phyloP scores from a whole-genome alignment of 2,888 invertebrate species.

The Therioaphis trifolii region DNA sequence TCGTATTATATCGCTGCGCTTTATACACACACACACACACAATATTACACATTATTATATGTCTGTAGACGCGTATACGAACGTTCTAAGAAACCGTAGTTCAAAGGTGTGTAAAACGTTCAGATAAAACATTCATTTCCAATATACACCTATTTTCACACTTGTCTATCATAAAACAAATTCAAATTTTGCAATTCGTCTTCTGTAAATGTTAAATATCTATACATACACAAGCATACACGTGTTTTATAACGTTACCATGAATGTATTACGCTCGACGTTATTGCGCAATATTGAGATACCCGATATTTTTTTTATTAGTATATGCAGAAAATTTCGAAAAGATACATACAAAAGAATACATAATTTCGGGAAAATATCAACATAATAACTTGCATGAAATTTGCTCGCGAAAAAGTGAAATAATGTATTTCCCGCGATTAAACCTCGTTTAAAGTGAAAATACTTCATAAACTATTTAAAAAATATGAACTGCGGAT shows the following conservation, averaged over 20 bases:
- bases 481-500: neutral
- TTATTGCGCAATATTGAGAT: constrained; percentile 18
- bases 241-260: constrained; percentile 25
- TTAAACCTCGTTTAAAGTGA: neutral
- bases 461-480: neutral
- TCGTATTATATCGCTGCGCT: no score
- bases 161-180: constrained; percentile 37
- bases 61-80: neutral
- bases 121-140: constrained; percentile 41
- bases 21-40: no score
- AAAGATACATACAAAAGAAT: constrained; percentile 44
- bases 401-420: neutral
- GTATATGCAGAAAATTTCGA: constrained; percentile 5
- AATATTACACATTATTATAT: neutral
- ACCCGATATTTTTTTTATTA: constrained; percentile 18
- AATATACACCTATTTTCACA: neutral
- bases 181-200: constrained; percentile 31
- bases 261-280: constrained; percentile 16
- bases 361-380: neutral
- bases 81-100: neutral
- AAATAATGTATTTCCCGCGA: neutral
- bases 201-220: neutral
- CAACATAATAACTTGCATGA: neutral
- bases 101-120: constrained; percentile 47
- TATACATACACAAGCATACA: no score